phyloP scores from a whole-genome alignment of 2,888 invertebrate species.

The Pomacea canaliculata region DNA sequence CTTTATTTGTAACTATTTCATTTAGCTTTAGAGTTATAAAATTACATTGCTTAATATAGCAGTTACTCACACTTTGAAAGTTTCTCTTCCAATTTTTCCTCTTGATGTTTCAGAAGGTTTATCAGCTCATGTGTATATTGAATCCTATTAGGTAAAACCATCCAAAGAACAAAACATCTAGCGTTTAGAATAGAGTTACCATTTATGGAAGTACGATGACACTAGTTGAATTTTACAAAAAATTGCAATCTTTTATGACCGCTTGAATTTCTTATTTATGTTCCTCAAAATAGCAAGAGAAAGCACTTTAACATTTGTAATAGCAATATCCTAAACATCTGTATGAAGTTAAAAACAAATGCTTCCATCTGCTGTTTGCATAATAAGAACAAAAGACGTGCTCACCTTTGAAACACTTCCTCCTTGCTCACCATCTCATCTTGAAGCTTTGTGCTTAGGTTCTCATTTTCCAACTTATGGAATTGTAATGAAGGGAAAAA shows the following conservation, averaged over 20 bases:
- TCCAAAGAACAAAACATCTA: too few species aligned
- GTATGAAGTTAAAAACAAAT: not conserved
- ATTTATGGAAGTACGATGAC: too few species aligned
- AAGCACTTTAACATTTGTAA: too few species aligned
- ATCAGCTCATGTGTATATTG: constrained; percentile 57
- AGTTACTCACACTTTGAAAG: constrained; percentile 49
- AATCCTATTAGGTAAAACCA: constrained; percentile 42
- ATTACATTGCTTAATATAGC: not conserved
- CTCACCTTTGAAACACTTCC: constrained; percentile 49
- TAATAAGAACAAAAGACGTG: not conserved
- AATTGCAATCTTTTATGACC: too few species aligned
- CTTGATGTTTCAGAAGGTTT: constrained; percentile 54
- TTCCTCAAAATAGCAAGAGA: too few species aligned
- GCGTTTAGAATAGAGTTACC: too few species aligned
- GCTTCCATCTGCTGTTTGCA: not conserved
- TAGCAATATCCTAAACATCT: not conserved
- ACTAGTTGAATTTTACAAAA: too few species aligned
- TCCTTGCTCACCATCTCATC: constrained; percentile 58
- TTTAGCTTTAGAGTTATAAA: too few species aligned
- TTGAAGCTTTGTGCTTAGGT: constrained; percentile 55
- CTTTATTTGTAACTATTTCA: too few species aligned
- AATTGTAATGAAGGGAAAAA: not conserved
- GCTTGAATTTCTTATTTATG: too few species aligned
- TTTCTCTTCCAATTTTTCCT: constrained; percentile 52
- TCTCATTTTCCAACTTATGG: constrained; percentile 60